Conservation (phyloP, 2,888 invertebrate genomes). For the Zaprionus lineosus region DNA sequence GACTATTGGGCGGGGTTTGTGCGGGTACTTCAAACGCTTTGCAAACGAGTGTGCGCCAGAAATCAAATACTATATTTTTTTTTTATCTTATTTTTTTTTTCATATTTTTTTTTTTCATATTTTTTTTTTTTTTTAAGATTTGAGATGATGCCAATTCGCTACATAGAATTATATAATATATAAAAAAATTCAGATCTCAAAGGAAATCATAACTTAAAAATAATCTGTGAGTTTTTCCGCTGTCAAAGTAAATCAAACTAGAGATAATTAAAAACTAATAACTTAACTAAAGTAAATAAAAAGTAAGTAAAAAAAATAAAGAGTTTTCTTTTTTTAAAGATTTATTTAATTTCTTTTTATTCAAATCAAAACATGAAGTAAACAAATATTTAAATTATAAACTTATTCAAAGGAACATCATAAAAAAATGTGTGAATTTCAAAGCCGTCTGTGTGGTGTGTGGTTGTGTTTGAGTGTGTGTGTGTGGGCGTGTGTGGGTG, state of each 20-base stretch:
- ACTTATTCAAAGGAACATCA: constrained; percentile 20
- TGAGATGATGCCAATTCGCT: constrained; percentile 58
- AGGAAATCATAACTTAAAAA: constrained; percentile 16
- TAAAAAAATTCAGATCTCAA: too few relatives aligned
- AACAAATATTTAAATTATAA: neutral
- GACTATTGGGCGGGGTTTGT: constrained; percentile 61
- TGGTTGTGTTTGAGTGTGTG: constrained; percentile 13
- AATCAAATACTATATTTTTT: constrained; percentile 46
- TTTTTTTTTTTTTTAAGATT: too few relatives aligned
- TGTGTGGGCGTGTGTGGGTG: constrained; percentile 1
- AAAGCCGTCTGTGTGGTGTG: constrained; percentile 55
- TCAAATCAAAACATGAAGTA: neutral
- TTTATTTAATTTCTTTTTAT: constrained; percentile 27
- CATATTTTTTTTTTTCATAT: constrained; percentile 29
- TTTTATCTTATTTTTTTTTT: constrained; percentile 25
- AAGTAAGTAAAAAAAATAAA: constrained; percentile 14
- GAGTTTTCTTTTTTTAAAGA: too few relatives aligned
- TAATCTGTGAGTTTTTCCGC: too few relatives aligned
- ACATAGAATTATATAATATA: constrained; percentile 19
- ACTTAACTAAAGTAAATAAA: constrained; percentile 13
- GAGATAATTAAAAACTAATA: too few relatives aligned
- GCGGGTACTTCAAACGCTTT: constrained; percentile 75
- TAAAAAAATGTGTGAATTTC: constrained; percentile 43
- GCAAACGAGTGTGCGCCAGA: constrained; percentile 73
- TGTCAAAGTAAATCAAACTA: too few relatives aligned